Percentiles rank a stretch among this genome's conserved stretches.
phyloP scores from a whole-genome alignment of 2,797 vertebrate species.

The Mycteria americana region DNA sequence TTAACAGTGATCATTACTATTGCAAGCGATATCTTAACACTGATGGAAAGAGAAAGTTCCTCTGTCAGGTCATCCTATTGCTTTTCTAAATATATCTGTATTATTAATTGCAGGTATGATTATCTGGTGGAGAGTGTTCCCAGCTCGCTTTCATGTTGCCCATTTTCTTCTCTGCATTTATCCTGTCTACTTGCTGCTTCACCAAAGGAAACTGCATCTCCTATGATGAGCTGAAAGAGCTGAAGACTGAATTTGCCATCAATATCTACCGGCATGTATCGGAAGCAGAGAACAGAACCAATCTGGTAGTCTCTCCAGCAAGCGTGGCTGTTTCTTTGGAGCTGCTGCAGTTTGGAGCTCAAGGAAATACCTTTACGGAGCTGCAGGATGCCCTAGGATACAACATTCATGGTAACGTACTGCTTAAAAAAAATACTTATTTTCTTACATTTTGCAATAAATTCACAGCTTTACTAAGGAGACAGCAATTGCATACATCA shows the following conservation, averaged over 20 bases:
- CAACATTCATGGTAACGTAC: constrained; percentile 78
- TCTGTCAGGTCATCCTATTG: background rate
- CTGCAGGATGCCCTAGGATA: constrained; percentile 83
- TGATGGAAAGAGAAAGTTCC: background rate
- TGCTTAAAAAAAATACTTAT: background rate
- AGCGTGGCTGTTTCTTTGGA: constrained; percentile 83
- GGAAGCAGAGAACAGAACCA: constrained; percentile 75
- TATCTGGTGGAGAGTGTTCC: background rate
- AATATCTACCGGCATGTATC: constrained; percentile 77
- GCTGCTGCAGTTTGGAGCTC: constrained; percentile 86
- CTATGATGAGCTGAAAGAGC: constrained; percentile 74
- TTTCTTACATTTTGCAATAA: background rate
- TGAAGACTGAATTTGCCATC: constrained; percentile 82
- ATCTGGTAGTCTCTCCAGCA: constrained; percentile 84
- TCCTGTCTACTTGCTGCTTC: constrained; percentile 75
- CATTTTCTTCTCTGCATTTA: constrained; percentile 61
- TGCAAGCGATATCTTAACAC: background rate
- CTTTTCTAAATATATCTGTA: background rate
- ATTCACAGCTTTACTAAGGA: background rate
- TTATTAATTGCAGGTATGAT: constrained; percentile 38
- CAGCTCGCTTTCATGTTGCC: constrained; percentile 71
- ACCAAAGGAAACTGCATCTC: constrained; percentile 63
- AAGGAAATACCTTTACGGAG: constrained; percentile 82
- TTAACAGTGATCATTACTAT: background rate
- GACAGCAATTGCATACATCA: background rate